These are phyloP conservation scores for Nothura maculosa DNA, from an alignment of 2,797 vertebrate genomes.

Conservation along the genomic window DNA sequence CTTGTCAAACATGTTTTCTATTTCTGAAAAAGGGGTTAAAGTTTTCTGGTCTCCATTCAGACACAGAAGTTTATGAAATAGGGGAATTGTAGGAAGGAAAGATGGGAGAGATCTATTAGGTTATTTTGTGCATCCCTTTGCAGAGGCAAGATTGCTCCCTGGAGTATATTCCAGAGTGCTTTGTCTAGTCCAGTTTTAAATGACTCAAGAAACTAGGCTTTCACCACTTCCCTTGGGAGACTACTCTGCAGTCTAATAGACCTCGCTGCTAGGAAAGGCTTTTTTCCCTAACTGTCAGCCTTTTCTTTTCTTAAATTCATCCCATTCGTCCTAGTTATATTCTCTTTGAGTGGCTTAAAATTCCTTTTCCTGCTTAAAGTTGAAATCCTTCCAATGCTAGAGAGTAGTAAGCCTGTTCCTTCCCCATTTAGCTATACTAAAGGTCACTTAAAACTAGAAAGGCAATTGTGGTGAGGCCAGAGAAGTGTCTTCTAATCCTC, in stretches of 20 bases:
- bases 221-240: slow-evolving; percentile 62
- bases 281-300: slow-evolving; percentile 20
- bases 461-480: background rate
- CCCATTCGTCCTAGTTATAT: slow-evolving; percentile 47
- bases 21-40: slow-evolving; percentile 54
- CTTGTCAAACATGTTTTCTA: slow-evolving; percentile 33
- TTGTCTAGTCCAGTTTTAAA: slow-evolving; percentile 66
- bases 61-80: slow-evolving; percentile 42
- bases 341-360: slow-evolving; percentile 20
- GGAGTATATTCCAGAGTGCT: slow-evolving; percentile 51
- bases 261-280: slow-evolving; percentile 38
- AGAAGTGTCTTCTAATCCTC: background rate
- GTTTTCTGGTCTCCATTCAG: slow-evolving; percentile 41
- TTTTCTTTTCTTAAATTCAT: slow-evolving; percentile 53
- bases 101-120: slow-evolving; percentile 45
- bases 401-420: background rate
- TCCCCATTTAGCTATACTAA: background rate
- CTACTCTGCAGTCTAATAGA: slow-evolving; percentile 61
- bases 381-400: background rate
- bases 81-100: slow-evolving; percentile 24
- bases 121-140: slow-evolving; percentile 67
- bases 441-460: background rate
- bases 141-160: slow-evolving; percentile 60
- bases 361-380: slow-evolving; percentile 12
- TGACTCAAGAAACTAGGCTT: slow-evolving; percentile 57